phyloP scores from a whole-genome alignment of 2,113 vertebrate species.

The Gila orcuttii region DNA sequence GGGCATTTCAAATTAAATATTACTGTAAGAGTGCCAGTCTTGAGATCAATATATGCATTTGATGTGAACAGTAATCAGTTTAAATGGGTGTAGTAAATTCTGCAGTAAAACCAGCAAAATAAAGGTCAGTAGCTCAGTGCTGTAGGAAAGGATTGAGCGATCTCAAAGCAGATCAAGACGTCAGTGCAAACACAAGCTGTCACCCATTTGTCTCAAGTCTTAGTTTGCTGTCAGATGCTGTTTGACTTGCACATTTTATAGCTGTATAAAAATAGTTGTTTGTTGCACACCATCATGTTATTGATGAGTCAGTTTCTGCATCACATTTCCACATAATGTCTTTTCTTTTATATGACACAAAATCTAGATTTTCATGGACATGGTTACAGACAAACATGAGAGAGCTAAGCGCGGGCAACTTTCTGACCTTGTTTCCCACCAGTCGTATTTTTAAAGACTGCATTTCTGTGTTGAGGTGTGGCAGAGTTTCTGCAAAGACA shows the following conservation, averaged over 20 bases:
- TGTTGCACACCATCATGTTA: not conserved
- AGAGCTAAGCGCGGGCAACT: not conserved
- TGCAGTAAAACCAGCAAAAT: slow-evolving; percentile 5
- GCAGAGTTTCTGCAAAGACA: slow-evolving; percentile 20
- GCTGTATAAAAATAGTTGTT: not conserved
- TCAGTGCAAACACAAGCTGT: slow-evolving; percentile 38
- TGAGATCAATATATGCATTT: not conserved
- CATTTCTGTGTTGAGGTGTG: slow-evolving; percentile 8
- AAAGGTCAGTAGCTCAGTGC: slow-evolving; percentile 17
- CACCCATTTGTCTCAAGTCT: slow-evolving; percentile 4
- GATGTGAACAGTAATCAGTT: not conserved
- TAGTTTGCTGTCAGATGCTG: not conserved
- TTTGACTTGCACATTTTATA: not conserved
- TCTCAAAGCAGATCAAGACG: slow-evolving; percentile 43
- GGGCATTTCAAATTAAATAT: not conserved
- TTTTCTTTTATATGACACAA: not conserved
- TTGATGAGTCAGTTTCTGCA: not conserved
- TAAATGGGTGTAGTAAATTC: not conserved
- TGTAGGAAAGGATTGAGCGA: slow-evolving; percentile 3
- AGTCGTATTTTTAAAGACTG: not conserved
- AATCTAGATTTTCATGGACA: not conserved
- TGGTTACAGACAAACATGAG: not conserved
- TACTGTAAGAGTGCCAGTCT: not conserved
- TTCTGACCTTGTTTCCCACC: not conserved
- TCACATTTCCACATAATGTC: not conserved